Evolutionary conservation across 2,113 vertebrate species (phyloP), one percentile per base, ranked within the genome.

Genomic region (Microcebus tavaratra): DNA sequence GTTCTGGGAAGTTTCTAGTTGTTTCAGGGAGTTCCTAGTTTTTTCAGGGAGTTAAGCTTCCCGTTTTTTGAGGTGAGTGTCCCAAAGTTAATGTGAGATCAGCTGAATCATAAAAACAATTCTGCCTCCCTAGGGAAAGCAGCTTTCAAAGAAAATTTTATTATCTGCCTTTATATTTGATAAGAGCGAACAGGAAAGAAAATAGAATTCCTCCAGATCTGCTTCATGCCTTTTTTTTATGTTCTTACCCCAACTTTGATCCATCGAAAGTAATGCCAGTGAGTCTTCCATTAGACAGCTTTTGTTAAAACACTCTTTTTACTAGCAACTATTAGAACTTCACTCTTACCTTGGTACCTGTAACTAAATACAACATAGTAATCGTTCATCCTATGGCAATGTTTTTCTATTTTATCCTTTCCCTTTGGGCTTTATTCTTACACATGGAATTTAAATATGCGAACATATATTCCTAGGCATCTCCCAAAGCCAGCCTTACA

Each of bases 1-100:
- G 95, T 96, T 95, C 97, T 93, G 96, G 96, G 80, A 97, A 97
- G 96, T 84, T 93, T 80, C 80, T 91, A 53, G 80, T 93, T 95
- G 80, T 97, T 97, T 96, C 96, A 75, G 83, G 90, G 83, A 79
- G 65, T 88, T 97, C 82, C 70, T 93, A 17, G n/a, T 96, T 91
- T 59, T 90, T 84, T 80, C 90, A 90, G 96, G 53, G 92, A 88
- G 75, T 48, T 83, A 45, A 94, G 53, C 90, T 95, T 97, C 80
- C 96, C 15, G 17, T 76, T 86, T 95, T 89, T 65, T 12, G 23
- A 95, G 63, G 79, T 45, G 65, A 95, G 48, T 34, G 65, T 57
- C 80, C 80, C 45, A 59, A 84, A 82, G 83, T 95, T 50, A 89
- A 82, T 34, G 39, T 73, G 63, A 53, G 80, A 72, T 83, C 61